Evolutionary conservation across 2,113 vertebrate species (phyloP).

Genomic region (Myotis lucifugus): DNA sequence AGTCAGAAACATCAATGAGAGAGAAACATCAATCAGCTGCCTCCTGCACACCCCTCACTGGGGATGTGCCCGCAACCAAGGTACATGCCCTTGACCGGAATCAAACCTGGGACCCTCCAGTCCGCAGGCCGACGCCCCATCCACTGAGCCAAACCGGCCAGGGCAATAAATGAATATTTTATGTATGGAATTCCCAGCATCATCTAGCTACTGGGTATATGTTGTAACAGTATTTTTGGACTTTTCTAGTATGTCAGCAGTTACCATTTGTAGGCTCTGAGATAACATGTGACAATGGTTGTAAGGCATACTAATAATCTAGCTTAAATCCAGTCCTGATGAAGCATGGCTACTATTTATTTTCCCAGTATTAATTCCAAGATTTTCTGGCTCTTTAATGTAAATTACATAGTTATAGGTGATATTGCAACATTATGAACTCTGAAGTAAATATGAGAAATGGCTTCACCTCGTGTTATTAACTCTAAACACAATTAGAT

Average conservation of each 20-base stretch:
- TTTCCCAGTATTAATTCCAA: background rate
- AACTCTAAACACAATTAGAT: slow-evolving; percentile 57
- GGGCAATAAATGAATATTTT: background rate
- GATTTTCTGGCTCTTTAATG: background rate
- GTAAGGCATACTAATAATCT: background rate
- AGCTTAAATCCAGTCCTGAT: background rate
- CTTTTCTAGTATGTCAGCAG: background rate
- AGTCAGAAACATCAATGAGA: no score
- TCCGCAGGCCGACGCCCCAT: no score
- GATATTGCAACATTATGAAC: background rate
- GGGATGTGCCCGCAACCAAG: no score
- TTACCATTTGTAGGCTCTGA: background rate
- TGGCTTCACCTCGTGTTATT: background rate
- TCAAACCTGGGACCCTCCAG: no score
- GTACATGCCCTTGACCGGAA: no score
- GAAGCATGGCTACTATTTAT: background rate
- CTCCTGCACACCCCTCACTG: no score
- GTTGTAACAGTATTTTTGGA: background rate
- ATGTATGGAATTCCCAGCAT: background rate
- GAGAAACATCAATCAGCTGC: no score
- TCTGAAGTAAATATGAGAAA: background rate
- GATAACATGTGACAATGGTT: background rate
- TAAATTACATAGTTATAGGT: background rate
- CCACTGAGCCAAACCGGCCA: no score
- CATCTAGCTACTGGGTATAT: background rate